Percentiles rank a stretch among this genome's conserved stretches.
These are phyloP conservation scores for Calidris pugnax DNA, from an alignment of 2,113 vertebrate genomes.

Conservation along the genomic window DNA sequence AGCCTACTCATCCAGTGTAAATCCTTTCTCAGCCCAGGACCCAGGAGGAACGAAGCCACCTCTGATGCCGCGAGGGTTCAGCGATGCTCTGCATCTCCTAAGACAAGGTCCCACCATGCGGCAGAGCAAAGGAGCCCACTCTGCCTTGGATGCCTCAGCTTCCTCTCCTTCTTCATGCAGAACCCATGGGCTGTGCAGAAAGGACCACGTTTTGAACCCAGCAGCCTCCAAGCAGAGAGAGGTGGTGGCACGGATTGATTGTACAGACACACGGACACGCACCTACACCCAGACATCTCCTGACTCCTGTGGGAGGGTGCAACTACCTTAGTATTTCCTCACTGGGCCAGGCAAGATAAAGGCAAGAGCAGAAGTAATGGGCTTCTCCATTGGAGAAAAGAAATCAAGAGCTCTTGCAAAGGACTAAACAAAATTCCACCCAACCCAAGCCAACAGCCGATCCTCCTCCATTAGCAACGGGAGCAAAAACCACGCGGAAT, in stretches of 20 bases:
- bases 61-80: background rate
- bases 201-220: fast-evolving
- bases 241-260: fast-evolving
- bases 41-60: background rate
- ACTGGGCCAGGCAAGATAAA: background rate
- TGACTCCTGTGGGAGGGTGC: fast-evolving
- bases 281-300: fast-evolving
- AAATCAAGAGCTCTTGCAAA: background rate
- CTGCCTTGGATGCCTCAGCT: background rate
- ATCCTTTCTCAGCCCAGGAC: background rate
- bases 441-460: background rate
- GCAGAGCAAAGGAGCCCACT: background rate
- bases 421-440: background rate
- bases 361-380: background rate
- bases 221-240: background rate
- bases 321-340: background rate
- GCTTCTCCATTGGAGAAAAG: slow-evolving; percentile 58
- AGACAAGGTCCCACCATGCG: background rate
- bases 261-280: fast-evolving
- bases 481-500: background rate
- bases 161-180: fast-evolving
- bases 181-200: background rate
- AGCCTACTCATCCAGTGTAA: background rate
- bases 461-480: background rate
- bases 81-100: background rate